A percentile compares a stretch with the other conserved stretches of the same genome.
These are phyloP conservation scores for Eriocheir sinensis DNA, from an alignment of 1,140 invertebrate species.

Conservation along the genomic window DNA sequence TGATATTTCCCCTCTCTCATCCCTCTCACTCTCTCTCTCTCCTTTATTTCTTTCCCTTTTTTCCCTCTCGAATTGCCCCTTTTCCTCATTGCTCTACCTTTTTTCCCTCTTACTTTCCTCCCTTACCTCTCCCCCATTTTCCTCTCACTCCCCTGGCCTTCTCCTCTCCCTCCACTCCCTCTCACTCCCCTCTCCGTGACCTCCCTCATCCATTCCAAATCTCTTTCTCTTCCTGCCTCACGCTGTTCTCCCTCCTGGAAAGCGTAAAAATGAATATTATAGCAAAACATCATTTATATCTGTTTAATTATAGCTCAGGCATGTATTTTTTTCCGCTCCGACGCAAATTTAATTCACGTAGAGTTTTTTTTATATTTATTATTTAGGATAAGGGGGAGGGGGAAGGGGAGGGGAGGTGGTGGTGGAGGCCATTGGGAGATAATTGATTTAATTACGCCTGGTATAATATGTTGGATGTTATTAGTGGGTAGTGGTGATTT, in stretches of 20 bases:
- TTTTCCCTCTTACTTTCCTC: neutral
- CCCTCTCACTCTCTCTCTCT: no score
- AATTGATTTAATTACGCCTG: neutral
- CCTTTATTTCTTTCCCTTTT: no score
- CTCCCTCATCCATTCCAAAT: neutral
- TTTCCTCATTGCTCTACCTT: neutral
- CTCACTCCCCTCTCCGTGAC: neutral
- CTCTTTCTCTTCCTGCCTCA: neutral
- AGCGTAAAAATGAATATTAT: no score
- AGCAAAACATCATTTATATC: conserved; percentile 26
- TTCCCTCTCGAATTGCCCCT: no score
- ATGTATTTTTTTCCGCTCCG: neutral
- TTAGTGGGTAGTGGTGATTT: neutral
- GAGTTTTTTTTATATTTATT: no score
- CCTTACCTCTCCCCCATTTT: neutral
- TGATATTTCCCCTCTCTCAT: no score
- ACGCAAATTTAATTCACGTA: neutral
- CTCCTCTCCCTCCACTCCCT: neutral
- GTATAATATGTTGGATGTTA: conserved; percentile 3
- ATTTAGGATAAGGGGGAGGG: no score
- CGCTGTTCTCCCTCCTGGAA: neutral
- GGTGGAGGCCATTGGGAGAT: neutral
- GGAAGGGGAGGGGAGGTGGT: no score
- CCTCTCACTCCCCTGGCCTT: neutral
- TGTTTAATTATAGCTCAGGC: neutral